phyloP scores from a whole-genome alignment of 2,888 invertebrate species.

The Chloroclystis v-ata region DNA sequence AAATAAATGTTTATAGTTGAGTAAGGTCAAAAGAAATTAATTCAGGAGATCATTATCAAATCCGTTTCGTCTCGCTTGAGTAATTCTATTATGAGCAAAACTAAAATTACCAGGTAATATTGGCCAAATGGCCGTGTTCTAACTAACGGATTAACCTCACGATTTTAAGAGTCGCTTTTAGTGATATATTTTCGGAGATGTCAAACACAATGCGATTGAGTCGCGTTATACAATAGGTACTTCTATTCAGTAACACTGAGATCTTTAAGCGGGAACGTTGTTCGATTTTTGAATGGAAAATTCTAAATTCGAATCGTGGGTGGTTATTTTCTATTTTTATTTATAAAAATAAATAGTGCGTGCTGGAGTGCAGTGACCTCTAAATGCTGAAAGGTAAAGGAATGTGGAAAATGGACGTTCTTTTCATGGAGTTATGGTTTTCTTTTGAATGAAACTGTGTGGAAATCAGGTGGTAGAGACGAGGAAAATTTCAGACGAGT shows the following conservation, averaged over 20 bases:
- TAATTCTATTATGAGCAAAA: no score
- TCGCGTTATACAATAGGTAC: constrained; percentile 40
- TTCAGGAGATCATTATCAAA: no score
- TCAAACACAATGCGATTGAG: constrained; percentile 33
- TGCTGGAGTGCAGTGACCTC: constrained; percentile 65
- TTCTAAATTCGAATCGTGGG: constrained; percentile 43
- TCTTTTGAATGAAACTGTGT: constrained; percentile 10
- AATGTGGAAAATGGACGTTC: constrained; percentile 30
- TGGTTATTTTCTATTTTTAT: constrained; percentile 52
- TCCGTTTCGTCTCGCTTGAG: background rate
- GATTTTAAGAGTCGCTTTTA: constrained; percentile 13
- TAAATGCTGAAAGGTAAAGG: constrained; percentile 29
- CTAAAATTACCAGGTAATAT: constrained; percentile 9
- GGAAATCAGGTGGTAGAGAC: constrained; percentile 4
- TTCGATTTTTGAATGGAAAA: constrained; percentile 31
- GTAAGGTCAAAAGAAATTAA: no score
- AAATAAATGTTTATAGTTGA: no score
- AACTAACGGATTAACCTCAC: constrained; percentile 17
- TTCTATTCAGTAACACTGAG: constrained; percentile 39
- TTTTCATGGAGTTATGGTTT: constrained; percentile 11
- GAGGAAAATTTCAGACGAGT: constrained; percentile 7
- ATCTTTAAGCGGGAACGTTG: constrained; percentile 49
- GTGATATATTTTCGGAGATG: constrained; percentile 11
- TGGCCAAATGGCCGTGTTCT: constrained; percentile 16
- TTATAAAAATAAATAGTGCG: constrained; percentile 46